A percentile compares a stretch with the other conserved stretches of the same genome.
These are phyloP conservation scores for Daktulosphaira vitifoliae DNA, from an alignment of 1,140 invertebrate species.

Conservation along the genomic window DNA sequence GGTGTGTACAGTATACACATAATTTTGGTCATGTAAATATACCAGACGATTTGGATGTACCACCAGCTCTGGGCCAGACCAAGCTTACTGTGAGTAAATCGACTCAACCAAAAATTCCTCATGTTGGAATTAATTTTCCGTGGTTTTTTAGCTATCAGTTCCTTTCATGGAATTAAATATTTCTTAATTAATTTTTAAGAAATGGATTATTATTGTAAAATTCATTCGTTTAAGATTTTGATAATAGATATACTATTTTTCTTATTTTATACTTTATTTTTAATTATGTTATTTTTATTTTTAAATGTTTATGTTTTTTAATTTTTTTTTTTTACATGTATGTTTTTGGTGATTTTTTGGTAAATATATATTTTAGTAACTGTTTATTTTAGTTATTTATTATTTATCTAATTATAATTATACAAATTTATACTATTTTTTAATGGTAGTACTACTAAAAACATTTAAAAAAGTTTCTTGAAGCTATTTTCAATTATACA, in stretches of 20 bases:
- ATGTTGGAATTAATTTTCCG: no score
- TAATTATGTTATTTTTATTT: neutral
- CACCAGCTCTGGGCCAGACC: constrained; percentile 76
- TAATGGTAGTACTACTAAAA: no score
- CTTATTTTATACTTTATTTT: neutral
- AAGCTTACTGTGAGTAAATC: constrained; percentile 68
- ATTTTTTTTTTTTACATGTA: neutral
- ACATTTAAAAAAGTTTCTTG: no score
- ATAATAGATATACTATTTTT: constrained; percentile 9
- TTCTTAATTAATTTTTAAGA: no score
- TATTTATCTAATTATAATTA: no score
- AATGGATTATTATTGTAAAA: no score
- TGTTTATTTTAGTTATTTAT: no score
- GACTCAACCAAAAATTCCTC: neutral
- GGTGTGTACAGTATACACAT: constrained; percentile 74
- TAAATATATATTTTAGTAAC: constrained; percentile 2
- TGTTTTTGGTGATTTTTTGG: neutral
- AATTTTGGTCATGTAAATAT: constrained; percentile 87
- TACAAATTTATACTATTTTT: no score
- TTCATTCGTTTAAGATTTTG: neutral
- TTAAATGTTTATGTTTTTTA: neutral
- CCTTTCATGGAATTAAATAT: no score
- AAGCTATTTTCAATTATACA: no score
- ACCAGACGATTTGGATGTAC: constrained; percentile 79
- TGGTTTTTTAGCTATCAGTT: no score